Evolutionary conservation across 2,113 vertebrate genomes (phyloP), one percentile per base, ranked within the genome.

Genomic region (Periophthalmodon schlosseri): DNA sequence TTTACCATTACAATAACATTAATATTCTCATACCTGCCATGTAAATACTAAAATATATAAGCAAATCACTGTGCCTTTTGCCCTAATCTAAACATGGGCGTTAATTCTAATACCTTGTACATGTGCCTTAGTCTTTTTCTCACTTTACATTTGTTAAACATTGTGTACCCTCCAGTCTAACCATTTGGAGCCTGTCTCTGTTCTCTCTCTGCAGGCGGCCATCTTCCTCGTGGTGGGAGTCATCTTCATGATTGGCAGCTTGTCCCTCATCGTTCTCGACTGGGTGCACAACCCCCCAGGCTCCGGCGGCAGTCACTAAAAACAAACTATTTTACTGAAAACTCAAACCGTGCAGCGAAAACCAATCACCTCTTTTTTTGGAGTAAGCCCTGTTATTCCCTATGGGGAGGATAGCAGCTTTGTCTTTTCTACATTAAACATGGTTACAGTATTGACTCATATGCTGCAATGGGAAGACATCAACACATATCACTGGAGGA

Each of bases 231-330:
- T 95, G 68, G 81, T 94, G 77, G 98, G 98, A 57, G 70, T 98
- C 58, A 84, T 98, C 89, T 99, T 99, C 87, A 98, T 99, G 97
- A 87, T 96, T 50, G 95, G 95, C 90, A 99, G 98, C 91, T 95
- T 99, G 94, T 90, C 94, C 1, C 96, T 99, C 84, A 99, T 99
- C 84, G 88, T 95, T 74, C 87, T 95, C 24, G 98, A 99, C 92
- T 99, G 97, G 98, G 93, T 99, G 89, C 95, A 97, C 89, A 95
- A 97, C 82, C 91, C 96, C 5, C 73, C 95, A 0, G 91, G 93
- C 80, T 94, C 95, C 66, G 28, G 64, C 23, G 89, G 91, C 6
- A 84, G 82, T 72, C 91, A 93, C 75, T 93, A 93, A 92, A 68
- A 63, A 63, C 24, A 63, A 63, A 63, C 24, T 24, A 15, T 24